phyloP scores from a whole-genome alignment of 2,113 vertebrate species.

The Motacilla tschutschensis region DNA sequence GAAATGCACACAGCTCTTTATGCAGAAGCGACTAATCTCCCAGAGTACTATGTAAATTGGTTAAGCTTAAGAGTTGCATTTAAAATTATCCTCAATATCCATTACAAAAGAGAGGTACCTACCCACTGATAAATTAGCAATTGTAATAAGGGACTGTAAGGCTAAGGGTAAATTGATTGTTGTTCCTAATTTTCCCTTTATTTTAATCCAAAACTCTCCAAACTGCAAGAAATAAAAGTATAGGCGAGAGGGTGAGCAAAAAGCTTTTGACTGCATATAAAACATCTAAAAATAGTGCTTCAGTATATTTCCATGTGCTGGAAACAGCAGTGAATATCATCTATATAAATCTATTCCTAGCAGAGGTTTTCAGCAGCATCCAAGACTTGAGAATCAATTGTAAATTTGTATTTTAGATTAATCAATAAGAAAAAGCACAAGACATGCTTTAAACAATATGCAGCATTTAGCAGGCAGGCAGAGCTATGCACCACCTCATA shows the following conservation, averaged over 20 bases:
- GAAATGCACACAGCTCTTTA: background rate
- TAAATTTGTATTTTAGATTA: conserved; percentile 35
- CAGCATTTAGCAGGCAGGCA: background rate
- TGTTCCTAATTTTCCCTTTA: conserved; percentile 27
- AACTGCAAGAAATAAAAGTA: conserved; percentile 8
- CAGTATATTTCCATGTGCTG: background rate
- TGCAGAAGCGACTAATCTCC: background rate
- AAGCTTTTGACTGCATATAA: conserved; percentile 22
- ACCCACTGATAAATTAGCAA: conserved; percentile 32
- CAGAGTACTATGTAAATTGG: conserved; percentile 45
- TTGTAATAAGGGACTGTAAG: conserved; percentile 32
- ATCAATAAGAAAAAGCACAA: conserved; percentile 4
- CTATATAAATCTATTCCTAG: conserved; percentile 27
- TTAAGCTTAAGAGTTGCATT: conserved; percentile 43
- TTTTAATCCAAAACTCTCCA: conserved; percentile 43
- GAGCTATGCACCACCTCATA: background rate
- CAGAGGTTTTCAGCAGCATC: conserved; percentile 18
- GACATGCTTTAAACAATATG: background rate
- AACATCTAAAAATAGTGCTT: conserved; percentile 41
- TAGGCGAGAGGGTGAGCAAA: background rate
- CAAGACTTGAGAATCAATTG: conserved; percentile 7
- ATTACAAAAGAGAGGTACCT: conserved; percentile 57
- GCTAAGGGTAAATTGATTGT: conserved; percentile 26
- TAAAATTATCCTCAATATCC: conserved; percentile 52
- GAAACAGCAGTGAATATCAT: background rate